These are phyloP conservation scores for Drosophila longiperda DNA, from an alignment of 2,888 invertebrate species.

Conservation along the genomic window DNA sequence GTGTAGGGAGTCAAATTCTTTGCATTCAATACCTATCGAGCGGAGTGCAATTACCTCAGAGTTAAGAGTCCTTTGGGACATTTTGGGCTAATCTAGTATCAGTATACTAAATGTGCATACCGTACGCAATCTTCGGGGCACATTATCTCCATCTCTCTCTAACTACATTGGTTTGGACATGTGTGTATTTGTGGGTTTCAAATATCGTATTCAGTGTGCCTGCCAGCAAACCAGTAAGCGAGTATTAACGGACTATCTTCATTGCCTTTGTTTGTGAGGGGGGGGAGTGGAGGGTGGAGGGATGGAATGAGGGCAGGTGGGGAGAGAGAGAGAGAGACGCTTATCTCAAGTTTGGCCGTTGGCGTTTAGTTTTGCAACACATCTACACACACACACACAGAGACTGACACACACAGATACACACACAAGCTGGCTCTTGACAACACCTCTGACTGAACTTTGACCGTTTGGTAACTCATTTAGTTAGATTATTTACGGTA, in stretches of 20 bases:
- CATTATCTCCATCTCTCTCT: conserved; percentile 16
- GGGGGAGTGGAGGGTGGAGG: neutral
- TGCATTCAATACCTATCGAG: conserved; percentile 27
- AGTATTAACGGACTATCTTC: conserved; percentile 28
- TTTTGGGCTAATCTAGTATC: conserved; percentile 42
- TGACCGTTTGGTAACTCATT: conserved; percentile 79
- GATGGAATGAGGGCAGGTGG: neutral
- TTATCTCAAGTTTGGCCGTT: conserved; percentile 50
- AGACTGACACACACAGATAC: conserved; percentile 2
- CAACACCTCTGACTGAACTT: conserved; percentile 75
- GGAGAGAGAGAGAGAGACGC: conserved; percentile 14
- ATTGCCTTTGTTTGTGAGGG: conserved; percentile 10
- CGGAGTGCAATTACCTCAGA: conserved; percentile 15
- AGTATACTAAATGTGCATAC: conserved; percentile 52
- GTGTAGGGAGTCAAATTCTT: neutral
- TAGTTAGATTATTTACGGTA: conserved; percentile 79
- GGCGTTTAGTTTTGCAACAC: conserved; percentile 50
- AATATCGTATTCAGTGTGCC: conserved; percentile 37
- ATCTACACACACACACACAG: conserved; percentile 14
- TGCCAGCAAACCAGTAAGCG: conserved; percentile 27
- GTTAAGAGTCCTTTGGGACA: conserved; percentile 51
- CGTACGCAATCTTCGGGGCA: conserved; percentile 36
- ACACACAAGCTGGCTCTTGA: conserved; percentile 32
- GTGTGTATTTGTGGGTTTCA: conserved; percentile 9
- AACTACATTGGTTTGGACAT: conserved; percentile 28